Percentiles rank a stretch among this genome's conserved stretches.
These are phyloP conservation scores for Phoeniculus purpureus DNA, from an alignment of 2,797 vertebrate genomes.

Conservation along the genomic window DNA sequence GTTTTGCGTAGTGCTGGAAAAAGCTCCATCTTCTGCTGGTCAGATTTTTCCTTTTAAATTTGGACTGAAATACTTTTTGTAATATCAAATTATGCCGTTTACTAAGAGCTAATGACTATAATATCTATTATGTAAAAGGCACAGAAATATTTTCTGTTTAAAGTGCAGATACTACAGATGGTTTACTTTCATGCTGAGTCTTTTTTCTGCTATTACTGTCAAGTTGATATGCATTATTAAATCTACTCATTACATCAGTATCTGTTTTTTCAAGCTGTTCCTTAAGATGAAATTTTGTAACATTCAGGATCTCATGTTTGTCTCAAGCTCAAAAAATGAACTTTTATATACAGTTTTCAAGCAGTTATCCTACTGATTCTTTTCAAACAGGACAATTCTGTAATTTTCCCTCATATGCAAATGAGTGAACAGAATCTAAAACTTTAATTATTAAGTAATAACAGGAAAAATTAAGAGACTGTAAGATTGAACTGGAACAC, in stretches of 20 bases:
- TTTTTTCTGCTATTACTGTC: background rate
- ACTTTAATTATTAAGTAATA: background rate
- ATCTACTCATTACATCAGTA: background rate
- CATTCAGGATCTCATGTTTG: background rate
- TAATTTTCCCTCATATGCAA: background rate
- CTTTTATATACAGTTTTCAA: background rate
- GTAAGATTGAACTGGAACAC: background rate
- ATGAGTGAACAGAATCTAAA: background rate
- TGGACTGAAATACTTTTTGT: background rate
- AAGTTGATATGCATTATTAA: background rate
- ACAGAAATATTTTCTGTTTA: background rate
- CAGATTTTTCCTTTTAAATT: background rate
- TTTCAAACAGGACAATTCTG: background rate
- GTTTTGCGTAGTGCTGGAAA: background rate
- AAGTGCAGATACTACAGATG: background rate
- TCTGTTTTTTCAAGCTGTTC: background rate
- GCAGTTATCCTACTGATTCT: background rate
- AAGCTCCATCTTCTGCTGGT: background rate
- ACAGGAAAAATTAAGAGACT: background rate
- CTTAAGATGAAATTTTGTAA: background rate
- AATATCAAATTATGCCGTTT: background rate
- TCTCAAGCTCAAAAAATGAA: background rate
- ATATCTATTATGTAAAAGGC: background rate
- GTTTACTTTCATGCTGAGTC: background rate
- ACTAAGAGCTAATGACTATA: background rate